These are phyloP conservation scores for Brachionus plicatilis DNA, from an alignment of 1,140 invertebrate genomes.

Conservation along the genomic window DNA sequence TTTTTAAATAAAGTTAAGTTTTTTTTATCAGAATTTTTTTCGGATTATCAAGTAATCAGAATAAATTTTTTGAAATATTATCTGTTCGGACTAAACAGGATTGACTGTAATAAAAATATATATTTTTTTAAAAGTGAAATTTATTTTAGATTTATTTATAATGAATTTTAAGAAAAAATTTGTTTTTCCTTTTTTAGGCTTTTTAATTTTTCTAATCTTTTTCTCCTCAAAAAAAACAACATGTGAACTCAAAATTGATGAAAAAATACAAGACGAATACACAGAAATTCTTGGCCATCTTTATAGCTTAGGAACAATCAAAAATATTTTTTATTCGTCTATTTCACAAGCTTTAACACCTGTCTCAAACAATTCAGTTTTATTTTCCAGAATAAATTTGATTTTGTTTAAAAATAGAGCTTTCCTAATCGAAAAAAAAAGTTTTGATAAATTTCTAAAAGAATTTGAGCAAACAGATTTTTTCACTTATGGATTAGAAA, in stretches of 20 bases:
- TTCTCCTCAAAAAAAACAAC: background rate
- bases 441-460: background rate
- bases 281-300: background rate
- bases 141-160: too few species aligned
- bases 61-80: too few species aligned
- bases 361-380: background rate
- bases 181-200: too few species aligned
- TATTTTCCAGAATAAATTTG: background rate
- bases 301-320: background rate
- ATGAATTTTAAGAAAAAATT: too few species aligned
- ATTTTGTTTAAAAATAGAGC: background rate
- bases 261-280: background rate
- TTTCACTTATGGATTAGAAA: background rate
- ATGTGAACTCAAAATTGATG: background rate
- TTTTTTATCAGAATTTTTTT: too few species aligned
- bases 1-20: too few species aligned
- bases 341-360: background rate
- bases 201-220: too few species aligned
- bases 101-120: too few species aligned
- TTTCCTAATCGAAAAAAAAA: background rate
- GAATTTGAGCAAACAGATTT: background rate
- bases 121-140: too few species aligned
- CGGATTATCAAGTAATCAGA: too few species aligned
- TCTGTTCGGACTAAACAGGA: too few species aligned
- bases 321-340: background rate